phyloP scores from a whole-genome alignment of 2,113 vertebrate genomes.

The Nesogale talazaci region DNA sequence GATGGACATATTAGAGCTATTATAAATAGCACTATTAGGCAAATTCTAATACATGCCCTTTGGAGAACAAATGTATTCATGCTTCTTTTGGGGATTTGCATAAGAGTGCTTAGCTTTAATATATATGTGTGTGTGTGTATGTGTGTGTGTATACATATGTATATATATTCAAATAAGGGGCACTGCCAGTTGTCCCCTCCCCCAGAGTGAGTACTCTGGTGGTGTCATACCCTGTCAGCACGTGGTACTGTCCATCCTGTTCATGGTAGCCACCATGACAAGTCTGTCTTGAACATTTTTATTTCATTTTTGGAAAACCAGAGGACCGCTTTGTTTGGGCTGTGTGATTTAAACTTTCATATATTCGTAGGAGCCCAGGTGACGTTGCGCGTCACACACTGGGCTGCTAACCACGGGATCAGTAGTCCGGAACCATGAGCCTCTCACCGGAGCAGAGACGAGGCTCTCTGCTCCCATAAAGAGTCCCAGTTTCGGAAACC shows the following conservation, averaged over 20 bases:
- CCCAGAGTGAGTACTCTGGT: not conserved
- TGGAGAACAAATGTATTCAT: not conserved
- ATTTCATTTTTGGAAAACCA: constrained; percentile 37
- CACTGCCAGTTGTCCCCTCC: not conserved
- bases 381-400: too few relatives aligned
- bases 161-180: not conserved
- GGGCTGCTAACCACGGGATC: too few relatives aligned
- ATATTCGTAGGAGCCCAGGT: too few relatives aligned
- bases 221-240: not conserved
- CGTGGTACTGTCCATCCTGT: constrained; percentile 14
- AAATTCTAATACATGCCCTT: constrained; percentile 11
- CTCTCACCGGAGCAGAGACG: too few relatives aligned
- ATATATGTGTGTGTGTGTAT: too few relatives aligned
- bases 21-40: not conserved
- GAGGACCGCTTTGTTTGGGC: not conserved
- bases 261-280: not conserved
- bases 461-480: too few relatives aligned
- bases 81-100: not conserved
- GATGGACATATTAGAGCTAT: not conserved
- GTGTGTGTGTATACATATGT: too few relatives aligned
- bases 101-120: too few relatives aligned
- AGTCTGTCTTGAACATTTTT: not conserved
- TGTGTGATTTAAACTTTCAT: not conserved
- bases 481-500: too few relatives aligned
- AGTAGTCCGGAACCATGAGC: too few relatives aligned